Percentiles rank a stretch among this genome's conserved stretches.
These are phyloP conservation scores for Eilema sororculum DNA, from an alignment of 2,888 invertebrate species.

Conservation along the genomic window DNA sequence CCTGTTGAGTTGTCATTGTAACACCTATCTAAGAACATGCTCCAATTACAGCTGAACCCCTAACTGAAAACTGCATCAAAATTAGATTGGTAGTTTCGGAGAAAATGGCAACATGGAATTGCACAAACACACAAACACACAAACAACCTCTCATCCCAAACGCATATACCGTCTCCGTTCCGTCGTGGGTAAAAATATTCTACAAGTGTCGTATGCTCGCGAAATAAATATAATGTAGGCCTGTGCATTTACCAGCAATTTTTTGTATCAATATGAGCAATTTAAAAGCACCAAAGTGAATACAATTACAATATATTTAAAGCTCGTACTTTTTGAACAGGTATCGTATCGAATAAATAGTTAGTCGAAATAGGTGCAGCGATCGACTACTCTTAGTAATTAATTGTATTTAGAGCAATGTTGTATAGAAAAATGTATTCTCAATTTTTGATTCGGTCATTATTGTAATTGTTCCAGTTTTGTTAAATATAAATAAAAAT, in stretches of 20 bases:
- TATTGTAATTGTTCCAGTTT: not conserved
- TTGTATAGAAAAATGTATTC: constrained; percentile 1
- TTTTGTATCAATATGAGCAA: not conserved
- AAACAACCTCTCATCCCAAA: too few relatives aligned
- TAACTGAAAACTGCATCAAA: too few relatives aligned
- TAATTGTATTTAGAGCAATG: constrained; percentile 3
- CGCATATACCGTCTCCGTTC: too few relatives aligned
- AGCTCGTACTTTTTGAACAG: not conserved
- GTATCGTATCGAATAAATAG: not conserved
- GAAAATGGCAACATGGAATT: too few relatives aligned
- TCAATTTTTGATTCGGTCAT: not conserved
- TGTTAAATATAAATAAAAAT: not conserved
- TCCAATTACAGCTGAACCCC: too few relatives aligned
- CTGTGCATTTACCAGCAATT: not conserved
- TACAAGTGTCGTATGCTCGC: constrained; percentile 1
- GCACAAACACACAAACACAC: too few relatives aligned
- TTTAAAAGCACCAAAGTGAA: not conserved
- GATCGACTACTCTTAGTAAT: not conserved
- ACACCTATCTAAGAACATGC: too few relatives aligned
- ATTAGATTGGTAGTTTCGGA: too few relatives aligned
- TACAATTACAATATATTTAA: not conserved
- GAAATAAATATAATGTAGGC: not conserved
- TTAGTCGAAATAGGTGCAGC: not conserved
- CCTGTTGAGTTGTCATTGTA: too few relatives aligned
- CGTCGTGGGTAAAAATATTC: too few relatives aligned